These are phyloP conservation scores for Ciconia stormi DNA, from an alignment of 2,113 vertebrate species.

Conservation along the genomic window DNA sequence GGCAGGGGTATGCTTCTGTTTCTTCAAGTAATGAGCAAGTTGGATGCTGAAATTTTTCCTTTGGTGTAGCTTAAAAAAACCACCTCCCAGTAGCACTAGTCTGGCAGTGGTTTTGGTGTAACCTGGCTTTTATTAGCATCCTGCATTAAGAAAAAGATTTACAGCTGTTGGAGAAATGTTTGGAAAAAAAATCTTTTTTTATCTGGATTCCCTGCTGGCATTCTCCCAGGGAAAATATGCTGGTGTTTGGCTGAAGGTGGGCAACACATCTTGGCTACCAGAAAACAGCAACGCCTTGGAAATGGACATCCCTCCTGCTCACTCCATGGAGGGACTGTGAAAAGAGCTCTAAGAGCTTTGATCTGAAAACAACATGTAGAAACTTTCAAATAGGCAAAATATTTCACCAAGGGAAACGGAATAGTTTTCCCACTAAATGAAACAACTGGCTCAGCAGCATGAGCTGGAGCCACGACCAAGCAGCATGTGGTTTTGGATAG, in stretches of 20 bases:
- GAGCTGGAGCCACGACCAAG: background rate
- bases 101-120: slow-evolving; percentile 54
- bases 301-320: background rate
- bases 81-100: slow-evolving; percentile 47
- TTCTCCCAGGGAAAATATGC: background rate
- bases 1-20: slow-evolving; percentile 21
- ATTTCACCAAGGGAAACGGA: background rate
- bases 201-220: slow-evolving; percentile 38
- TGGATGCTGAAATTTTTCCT: slow-evolving; percentile 50
- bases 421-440: background rate
- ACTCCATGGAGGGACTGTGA: background rate
- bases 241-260: slow-evolving; percentile 7
- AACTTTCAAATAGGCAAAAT: background rate
- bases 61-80: background rate
- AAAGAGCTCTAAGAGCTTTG: background rate
- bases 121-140: slow-evolving; percentile 81
- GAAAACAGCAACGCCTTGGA: slow-evolving; percentile 7
- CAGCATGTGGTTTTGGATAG: background rate
- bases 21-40: slow-evolving; percentile 24
- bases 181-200: slow-evolving; percentile 32
- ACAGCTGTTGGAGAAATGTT: slow-evolving; percentile 69
- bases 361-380: background rate
- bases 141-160: slow-evolving; percentile 48
- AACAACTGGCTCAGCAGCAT: background rate
- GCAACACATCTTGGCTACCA: background rate